Evolutionary conservation across 2,113 vertebrate species (phyloP).

Genomic region (Hystrix brachyura): DNA sequence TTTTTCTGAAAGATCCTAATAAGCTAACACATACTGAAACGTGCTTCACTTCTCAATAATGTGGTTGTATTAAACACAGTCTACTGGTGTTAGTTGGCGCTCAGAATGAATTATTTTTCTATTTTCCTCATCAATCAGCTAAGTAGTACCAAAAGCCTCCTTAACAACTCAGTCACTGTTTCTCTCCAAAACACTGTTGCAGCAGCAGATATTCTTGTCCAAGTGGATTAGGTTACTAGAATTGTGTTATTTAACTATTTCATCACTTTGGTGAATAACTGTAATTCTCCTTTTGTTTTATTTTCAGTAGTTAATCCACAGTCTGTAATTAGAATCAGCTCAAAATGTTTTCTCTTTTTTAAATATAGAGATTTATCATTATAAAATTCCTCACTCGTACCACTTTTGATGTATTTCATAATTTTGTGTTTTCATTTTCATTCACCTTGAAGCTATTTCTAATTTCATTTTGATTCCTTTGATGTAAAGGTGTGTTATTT

Average conservation of each 20-base stretch:
- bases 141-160: not conserved
- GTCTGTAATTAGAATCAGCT: not conserved
- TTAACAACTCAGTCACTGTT: not conserved
- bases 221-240: not conserved
- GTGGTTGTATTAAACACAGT: not conserved
- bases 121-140: not conserved
- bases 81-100: not conserved
- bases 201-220: not conserved
- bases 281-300: not conserved
- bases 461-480: not conserved
- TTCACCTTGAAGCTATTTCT: not conserved
- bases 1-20: not conserved
- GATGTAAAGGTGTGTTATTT: not conserved
- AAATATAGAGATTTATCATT: not conserved
- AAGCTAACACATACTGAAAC: not conserved
- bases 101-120: not conserved
- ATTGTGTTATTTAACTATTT: not conserved
- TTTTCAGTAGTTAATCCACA: not conserved
- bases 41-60: not conserved
- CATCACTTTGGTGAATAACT: not conserved
- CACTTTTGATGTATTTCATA: not conserved
- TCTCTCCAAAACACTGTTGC: not conserved
- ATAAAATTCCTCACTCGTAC: not conserved
- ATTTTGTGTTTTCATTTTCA: not conserved
- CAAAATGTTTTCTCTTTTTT: not conserved